Conservation (phyloP, 35 echinoderm and acorn worm species). For the Acanthaster planci region DNA sequence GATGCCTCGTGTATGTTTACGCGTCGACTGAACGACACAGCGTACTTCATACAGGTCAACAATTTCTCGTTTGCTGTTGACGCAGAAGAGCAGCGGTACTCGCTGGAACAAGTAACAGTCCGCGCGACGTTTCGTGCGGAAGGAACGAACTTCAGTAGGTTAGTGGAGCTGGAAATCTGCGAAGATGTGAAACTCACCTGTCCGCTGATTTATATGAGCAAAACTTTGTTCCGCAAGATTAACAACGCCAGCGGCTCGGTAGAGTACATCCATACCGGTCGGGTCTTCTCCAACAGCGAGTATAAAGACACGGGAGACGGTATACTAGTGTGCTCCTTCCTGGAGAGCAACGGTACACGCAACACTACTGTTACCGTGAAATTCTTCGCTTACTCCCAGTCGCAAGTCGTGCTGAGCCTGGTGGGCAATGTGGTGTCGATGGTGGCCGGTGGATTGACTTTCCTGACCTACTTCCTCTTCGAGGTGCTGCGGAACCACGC, state of each 20-base stretch:
- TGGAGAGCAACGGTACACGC: slow-evolving; percentile 32
- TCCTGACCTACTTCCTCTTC: slow-evolving; percentile 12
- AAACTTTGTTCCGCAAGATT: not conserved
- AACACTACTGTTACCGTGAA: not conserved
- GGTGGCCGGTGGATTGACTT: not conserved
- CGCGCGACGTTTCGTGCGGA: too few species aligned
- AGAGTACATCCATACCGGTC: not conserved
- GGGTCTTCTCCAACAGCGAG: not conserved
- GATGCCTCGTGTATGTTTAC: too few species aligned
- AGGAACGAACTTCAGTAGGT: not conserved
- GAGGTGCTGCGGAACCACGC: slow-evolving; percentile 6
- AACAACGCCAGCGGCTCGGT: not conserved
- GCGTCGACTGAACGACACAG: too few species aligned
- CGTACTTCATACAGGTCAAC: too few species aligned
- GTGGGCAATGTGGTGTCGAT: slow-evolving; percentile 18
- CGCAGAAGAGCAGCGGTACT: not conserved
- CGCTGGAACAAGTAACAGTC: too few species aligned
- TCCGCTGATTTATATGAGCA: slow-evolving; percentile 15
- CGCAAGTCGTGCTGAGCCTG: slow-evolving; percentile 16
- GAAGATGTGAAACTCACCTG: not conserved
- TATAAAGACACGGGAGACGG: not conserved
- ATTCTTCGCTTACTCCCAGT: slow-evolving; percentile 2
- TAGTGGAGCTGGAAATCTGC: slow-evolving; percentile 13
- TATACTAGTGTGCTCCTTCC: slow-evolving; percentile 11
- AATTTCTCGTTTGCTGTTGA: not conserved